Evolutionary conservation across 2,113 vertebrate species (phyloP), one percentile per base, ranked within the genome.

Genomic region (Neolamprologus falcicula): DNA sequence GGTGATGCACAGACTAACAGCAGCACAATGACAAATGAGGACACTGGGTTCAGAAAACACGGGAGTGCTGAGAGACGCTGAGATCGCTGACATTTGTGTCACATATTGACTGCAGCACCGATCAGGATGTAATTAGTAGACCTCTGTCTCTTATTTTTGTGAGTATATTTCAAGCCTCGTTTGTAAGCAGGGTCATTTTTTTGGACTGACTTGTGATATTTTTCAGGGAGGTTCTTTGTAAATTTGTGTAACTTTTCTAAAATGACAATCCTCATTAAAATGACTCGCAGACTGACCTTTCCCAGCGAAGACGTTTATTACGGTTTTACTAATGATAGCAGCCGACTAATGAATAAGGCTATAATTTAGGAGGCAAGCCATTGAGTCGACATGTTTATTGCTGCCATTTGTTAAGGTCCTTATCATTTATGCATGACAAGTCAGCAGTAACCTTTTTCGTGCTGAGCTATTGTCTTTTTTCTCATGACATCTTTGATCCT

Each of bases 351-450:
- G 90, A 94, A 92, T 85, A 91, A 92, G 95, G 92, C 91, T 89
- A 84, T 94, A 88, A 94, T 94, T 95, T 93, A 96, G 95, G 95
- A 97, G 92, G 90, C 71, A 95, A 97, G 95, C 96, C 95, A 96
- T 96, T 59, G 76, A 91, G 81, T 89, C 9, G 91, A 94, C 90
- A 35, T 93, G 88, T 96, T 96, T 94, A 96, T 94, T 89, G 93
- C 94, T 89, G 81, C 87, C 88, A 82, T 94, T 94, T 93, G 90
- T 95, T 89, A 87, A 31, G 33, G 57, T 80, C 88, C 88, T 90
- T 76, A 92, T 95, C 90, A 92, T 91, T 94, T 90, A 91, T 95
- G 94, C 95, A 96, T 95, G 96, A 94, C 80, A 87, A 90, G 90
- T 93, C 94, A 88, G 89, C 86, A 50, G 88, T 92, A 91, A 90